Evolutionary conservation across 2,113 vertebrate species (phyloP), one percentile per base, ranked within the genome.

Genomic region (Oncorhynchus kisutch): DNA sequence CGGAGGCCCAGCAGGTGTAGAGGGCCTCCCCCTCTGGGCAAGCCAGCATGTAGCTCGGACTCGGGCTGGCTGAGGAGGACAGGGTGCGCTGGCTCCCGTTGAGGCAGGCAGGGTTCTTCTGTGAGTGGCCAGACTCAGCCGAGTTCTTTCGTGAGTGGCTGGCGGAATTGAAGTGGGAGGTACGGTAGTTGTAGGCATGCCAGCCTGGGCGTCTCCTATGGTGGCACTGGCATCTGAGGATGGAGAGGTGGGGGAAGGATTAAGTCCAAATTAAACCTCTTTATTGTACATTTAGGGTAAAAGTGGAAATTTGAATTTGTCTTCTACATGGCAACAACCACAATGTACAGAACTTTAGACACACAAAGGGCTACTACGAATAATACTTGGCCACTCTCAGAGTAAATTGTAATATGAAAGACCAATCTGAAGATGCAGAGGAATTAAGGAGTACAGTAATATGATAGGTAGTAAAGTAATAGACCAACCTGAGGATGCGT

Each of bases 71-170:
- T 1, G 90, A 91, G 27, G 95, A 96, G 1, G 94, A 92, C 34
- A 96, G 91, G 20, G 96, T 97, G 73, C 94, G 94, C 92, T 96
- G 95, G 90, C 95, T 98, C 80, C 96, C 95, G 1, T 96, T 97
- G 76, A 96, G 84, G 87, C 94, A 96, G 85, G 93, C 84, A 6
- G 95, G 94, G 1, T 91, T 94, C 85, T 96, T 95, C 76, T 95
- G 90, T 3, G 93, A 94, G 73, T 95, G 87, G 73, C 92, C 94
- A 24, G 94, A 94, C 78, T 93, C 95, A 64, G 92, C 71, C 0
- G 96, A 97, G 84, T 95, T 91, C 76, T 94, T 95, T 75, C 95
- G 90, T 3, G 93, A 94, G 73, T 95, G 87, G 74, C 92, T 94
- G 24, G 94, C 91, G 60, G 94, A 95, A 88, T 93, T 92, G 76